Evolutionary conservation across 35 echinoderm and acorn worm genomes (phyloP), one percentile per base, ranked within the genome.

Genomic region (Apostichopus parvimensis): DNA sequence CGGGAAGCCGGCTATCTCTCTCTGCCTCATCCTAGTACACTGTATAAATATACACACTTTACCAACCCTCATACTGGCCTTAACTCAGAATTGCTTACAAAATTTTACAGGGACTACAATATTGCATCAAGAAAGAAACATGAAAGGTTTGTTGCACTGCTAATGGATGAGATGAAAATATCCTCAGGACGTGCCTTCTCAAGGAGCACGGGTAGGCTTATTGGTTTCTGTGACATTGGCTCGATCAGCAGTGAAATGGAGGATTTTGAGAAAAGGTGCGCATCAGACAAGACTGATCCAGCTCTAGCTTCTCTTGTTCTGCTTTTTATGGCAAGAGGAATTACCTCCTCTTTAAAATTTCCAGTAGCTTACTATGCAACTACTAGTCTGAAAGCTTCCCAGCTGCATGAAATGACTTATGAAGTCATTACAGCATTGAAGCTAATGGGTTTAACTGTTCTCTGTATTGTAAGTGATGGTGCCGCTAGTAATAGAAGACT

Each of bases 21-120:
- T 10, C 57, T 96, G 4, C 95, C 93, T 9, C 93, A 94, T 79
- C 55, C 83, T 13, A 94, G 55, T 73, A 94, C 95, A 9, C 34
- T 94, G 0, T 54, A 88, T 17, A 58, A 87, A 53, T 96, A 96
- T 87, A 94, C 15, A 87, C 92, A 89, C 18, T 77, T 10, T 57
- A 23, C 71, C 5, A 54, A 78, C 6, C 58, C 71, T 22, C 8
- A 77, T 13, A 13, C 24, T 5, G 77, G 20, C 26, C 0, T 28
- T 28, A 28, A 28, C 26, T 28, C 26, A 28, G 26, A 28, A 28
- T 28, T 28, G 26, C 1, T 28, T 0, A 28, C n/a, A n/a, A n/a
- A n/a, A n/a, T n/a, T n/a, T n/a, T n/a, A n/a, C n/a, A n/a, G n/a
- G n/a, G n/a, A n/a, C n/a, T n/a, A n/a, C n/a, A n/a, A n/a, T n/a